phyloP scores from a whole-genome alignment of 2,797 vertebrate species.

The Danio tinwini region DNA sequence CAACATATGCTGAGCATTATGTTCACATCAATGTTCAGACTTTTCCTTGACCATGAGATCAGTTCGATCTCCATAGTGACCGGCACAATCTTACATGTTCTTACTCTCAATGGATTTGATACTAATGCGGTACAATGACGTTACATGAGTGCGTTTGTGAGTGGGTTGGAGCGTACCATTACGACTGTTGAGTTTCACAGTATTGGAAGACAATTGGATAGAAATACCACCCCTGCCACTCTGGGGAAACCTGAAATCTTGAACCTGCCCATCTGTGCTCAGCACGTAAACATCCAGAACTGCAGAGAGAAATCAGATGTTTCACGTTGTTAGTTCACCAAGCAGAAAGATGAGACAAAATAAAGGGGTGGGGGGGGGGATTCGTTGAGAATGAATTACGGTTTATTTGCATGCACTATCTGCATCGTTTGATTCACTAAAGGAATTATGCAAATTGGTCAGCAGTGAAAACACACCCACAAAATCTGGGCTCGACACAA shows the following conservation, averaged over 20 bases:
- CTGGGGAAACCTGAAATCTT: conserved; percentile 97
- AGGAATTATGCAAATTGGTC: conserved; percentile 18
- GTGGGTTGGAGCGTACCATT: conserved; percentile 83
- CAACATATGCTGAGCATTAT: conserved; percentile 47
- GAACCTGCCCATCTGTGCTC: conserved; percentile 97
- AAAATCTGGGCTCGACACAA: neutral
- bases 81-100: conserved; percentile 49
- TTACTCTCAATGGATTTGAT: conserved; percentile 24
- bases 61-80: conserved; percentile 17
- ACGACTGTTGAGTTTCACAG: conserved; percentile 97
- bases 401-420: conserved; percentile 26
- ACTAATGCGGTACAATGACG: conserved; percentile 6
- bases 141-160: conserved; percentile 23
- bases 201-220: conserved; percentile 96
- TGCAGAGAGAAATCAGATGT: conserved; percentile 63
- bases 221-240: conserved; percentile 90
- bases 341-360: neutral
- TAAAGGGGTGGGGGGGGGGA: no score
- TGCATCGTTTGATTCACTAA: conserved; percentile 5
- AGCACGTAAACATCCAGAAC: conserved; percentile 97
- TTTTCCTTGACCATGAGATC: conserved; percentile 22
- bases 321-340: conserved; percentile 26
- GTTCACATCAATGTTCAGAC: conserved; percentile 17
- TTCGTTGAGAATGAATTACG: conserved; percentile 9
- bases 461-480: neutral